Evolutionary conservation across 1,140 invertebrate genomes (phyloP), one percentile per base, ranked within the genome.

Genomic region (Eufriesea mexicana): DNA sequence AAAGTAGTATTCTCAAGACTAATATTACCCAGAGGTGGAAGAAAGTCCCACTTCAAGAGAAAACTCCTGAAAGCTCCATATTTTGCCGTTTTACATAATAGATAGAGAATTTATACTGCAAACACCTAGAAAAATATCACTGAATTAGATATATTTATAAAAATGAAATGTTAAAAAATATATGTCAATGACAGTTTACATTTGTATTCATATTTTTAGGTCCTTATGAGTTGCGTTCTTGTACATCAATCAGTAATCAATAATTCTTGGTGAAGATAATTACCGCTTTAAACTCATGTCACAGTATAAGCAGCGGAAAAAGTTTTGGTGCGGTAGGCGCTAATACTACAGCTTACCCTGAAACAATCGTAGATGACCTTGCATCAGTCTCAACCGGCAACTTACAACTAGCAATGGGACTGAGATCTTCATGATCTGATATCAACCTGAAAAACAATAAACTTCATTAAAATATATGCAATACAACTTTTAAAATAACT

Each of bases 301-400:
- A 28, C 6, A 55, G 16, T 6, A 35, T 47, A 51, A 47, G 45
- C 10, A 45, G 28, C 20, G 23, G 45, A 64, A 79, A 49, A 72
- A 49, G 54, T 35, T 51, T 70, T 42, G 62, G n/a, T 35, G 18
- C 28, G 28, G 20, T n/a, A 51, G 47, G 54, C 54, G 72, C 76
- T 82, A 85, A 85, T 79, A 76, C 59, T 45, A 51, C 57, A 68
- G 57, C 61, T 76, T 74, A 80, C 66, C 66, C 51, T 74, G 68
- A 72, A 73, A 87, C 55, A 81, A 84, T 88, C 70, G 70, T 72
- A 28, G 51, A 42, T 55, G 75, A 64, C 87, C 86, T 85, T 86
- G 86, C 74, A 71, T 66, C 42, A 75, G 71, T 85, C 83, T 79
- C 78, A 70, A 61, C 62, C 45, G 51, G 59, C 66, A 67, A 57